Evolutionary conservation across 2,113 vertebrate genomes (phyloP).

Genomic region (Globicephala melas): DNA sequence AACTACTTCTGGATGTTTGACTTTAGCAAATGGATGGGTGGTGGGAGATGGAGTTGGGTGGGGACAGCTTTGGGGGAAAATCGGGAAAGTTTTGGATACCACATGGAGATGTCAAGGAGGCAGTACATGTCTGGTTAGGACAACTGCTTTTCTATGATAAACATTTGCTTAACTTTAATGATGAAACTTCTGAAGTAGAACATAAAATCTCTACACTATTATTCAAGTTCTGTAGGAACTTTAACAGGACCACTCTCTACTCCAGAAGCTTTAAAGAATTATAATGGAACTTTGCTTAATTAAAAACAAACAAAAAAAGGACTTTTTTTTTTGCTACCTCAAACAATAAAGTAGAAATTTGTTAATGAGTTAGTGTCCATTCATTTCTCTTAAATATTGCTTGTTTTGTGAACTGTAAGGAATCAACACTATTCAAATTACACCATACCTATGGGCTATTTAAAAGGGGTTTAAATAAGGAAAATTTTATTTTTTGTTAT

Average conservation of each 20-base stretch:
- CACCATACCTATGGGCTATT: not conserved
- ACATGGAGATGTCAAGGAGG: not conserved
- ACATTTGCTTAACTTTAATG: not conserved
- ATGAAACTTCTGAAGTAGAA: not conserved
- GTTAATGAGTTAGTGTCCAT: not conserved
- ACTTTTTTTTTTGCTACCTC: not conserved
- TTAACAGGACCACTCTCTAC: not conserved
- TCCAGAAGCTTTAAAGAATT: not conserved
- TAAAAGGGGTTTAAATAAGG: not conserved
- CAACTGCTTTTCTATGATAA: not conserved
- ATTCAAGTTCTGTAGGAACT: not conserved
- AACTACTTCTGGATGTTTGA: not conserved
- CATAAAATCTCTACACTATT: not conserved
- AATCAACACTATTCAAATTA: not conserved
- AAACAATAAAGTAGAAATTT: not conserved
- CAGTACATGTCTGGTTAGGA: not conserved
- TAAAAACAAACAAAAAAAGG: no score
- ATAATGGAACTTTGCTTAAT: not conserved
- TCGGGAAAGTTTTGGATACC: not conserved
- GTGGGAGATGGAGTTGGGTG: not conserved
- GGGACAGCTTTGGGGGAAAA: not conserved
- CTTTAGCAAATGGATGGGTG: not conserved
- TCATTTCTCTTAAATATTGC: slow-evolving; percentile 4
- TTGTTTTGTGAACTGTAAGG: not conserved
- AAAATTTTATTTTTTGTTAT: not conserved